Base-by-base conservation (phyloP, 2,797 vertebrate species). In the Anas acuta region DNA sequence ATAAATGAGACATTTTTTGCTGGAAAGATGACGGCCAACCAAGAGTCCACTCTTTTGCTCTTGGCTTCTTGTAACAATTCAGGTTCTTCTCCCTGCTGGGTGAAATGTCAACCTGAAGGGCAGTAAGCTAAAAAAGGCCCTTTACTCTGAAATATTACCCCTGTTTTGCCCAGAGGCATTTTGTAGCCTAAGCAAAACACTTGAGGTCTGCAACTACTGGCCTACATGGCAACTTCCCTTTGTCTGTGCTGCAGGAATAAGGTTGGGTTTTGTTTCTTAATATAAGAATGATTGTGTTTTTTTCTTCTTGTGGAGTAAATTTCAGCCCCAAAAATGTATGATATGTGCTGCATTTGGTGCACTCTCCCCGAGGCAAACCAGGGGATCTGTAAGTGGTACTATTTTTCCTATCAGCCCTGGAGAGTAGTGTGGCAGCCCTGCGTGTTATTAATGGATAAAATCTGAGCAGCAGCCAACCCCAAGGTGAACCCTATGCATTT, bases 401-500 rank as follows among this genome's bases (percentile, higher is more conserved):
- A 94, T 97, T 97, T 98, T 98, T 97, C 96, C 97, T 97, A 97
- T 97, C 96, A 97, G 96, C 97, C 95, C 96, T 92, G 90, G 97
- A 97, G 97, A 97, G 96, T 86, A 97, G 94, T 96, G 96, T 97
- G 97, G 96, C 97, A 97, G 97, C 95, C 96, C 97, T 97, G 96
- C 93, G 97, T 98, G 98, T 98, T 98, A 98, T 98, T 98, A 98
- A 98, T 98, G 98, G 98, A 98, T 98, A 98, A 98, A 98, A 98
- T 98, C 97, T 98, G 97, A 98, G 93, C 97, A 98, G 97, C 96
- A 87, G 97, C 96, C 97, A 98, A 98, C 98, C 97, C 97, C 97
- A 98, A 98, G 98, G 98, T 98, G 98, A 98, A 98, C 98, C 97
- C 97, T 98, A 98, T 98, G 98, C 98, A 98, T 98, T 98, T 98